phyloP scores from a whole-genome alignment of 2,888 invertebrate species.

The Branchipolynoe longqiensis region DNA sequence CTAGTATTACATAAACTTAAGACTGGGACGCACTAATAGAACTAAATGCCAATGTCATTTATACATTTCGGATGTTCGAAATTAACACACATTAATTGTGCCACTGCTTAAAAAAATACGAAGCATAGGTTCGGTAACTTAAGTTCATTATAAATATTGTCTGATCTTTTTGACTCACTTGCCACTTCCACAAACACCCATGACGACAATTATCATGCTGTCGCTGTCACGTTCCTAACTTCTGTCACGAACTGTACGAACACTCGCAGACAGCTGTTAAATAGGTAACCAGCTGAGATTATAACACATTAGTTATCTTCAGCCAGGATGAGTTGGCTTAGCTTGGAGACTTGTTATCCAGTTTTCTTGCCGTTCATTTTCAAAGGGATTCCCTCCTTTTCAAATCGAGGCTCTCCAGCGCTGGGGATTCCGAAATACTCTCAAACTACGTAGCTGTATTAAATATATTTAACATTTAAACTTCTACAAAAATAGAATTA shows the following conservation, averaged over 20 bases:
- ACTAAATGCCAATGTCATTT: no score
- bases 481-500: neutral
- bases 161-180: conserved; percentile 54
- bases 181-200: conserved; percentile 58
- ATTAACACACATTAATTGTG: no score
- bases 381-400: conserved; percentile 42
- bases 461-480: neutral
- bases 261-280: no score
- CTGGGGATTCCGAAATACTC: neutral
- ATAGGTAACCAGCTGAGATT: no score
- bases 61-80: no score
- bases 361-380: neutral
- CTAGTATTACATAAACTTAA: no score
- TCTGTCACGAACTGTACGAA: neutral
- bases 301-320: no score
- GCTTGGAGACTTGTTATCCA: neutral
- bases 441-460: neutral
- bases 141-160: no score
- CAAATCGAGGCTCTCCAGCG: conserved; percentile 1
- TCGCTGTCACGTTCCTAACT: neutral
- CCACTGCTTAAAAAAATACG: no score
- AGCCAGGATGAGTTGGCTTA: neutral
- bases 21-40: no score
- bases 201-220: conserved; percentile 50
- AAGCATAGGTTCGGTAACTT: no score